Evolutionary conservation across 2,888 invertebrate species (phyloP).

Genomic region (Sinopyrophorus schimmeli): DNA sequence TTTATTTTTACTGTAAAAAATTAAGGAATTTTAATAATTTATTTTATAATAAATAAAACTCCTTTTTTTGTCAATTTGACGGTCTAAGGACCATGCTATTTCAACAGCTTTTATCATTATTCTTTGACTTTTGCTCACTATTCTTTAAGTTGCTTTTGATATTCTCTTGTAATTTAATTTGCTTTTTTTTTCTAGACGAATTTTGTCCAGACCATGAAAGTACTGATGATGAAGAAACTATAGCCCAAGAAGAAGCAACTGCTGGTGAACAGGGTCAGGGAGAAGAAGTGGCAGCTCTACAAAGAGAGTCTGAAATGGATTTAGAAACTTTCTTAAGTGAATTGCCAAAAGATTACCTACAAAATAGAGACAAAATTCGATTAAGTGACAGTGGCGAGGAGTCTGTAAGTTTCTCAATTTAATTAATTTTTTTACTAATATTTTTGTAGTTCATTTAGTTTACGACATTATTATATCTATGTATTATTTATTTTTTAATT

Average conservation of each 20-base stretch:
- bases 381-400: conserved; percentile 51
- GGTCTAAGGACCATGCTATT: too few relatives aligned
- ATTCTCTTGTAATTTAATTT: too few relatives aligned
- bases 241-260: conserved; percentile 78
- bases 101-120: too few relatives aligned
- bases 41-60: too few relatives aligned
- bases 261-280: conserved; percentile 57
- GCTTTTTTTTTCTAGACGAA: conserved; percentile 78
- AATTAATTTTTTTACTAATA: neutral
- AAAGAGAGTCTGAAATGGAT: conserved; percentile 86
- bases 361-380: conserved; percentile 65
- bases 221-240: conserved; percentile 92
- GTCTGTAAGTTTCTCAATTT: conserved; percentile 33
- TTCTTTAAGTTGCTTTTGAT: too few relatives aligned
- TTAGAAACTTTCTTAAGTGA: conserved; percentile 83
- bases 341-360: conserved; percentile 79
- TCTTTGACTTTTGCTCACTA: too few relatives aligned
- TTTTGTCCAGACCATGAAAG: conserved; percentile 80
- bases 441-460: neutral
- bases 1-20: too few relatives aligned
- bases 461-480: neutral
- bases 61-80: too few relatives aligned
- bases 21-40: too few relatives aligned
- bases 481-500: too few relatives aligned
- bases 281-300: conserved; percentile 82